Conservation (phyloP, 2,888 invertebrate species). For the Pseudococcus viburni region DNA sequence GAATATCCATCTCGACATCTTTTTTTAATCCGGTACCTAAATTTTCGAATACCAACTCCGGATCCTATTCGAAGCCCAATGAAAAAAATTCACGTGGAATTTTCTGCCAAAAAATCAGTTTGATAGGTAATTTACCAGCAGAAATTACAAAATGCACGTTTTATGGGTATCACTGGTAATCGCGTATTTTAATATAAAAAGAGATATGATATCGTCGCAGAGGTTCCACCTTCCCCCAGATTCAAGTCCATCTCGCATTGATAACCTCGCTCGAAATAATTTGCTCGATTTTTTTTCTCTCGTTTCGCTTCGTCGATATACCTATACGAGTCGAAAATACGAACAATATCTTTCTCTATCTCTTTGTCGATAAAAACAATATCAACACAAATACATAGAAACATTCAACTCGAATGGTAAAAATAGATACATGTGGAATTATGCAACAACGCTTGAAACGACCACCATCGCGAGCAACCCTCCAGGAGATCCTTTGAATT, state of each 20-base stretch:
- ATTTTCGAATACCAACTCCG: neutral
- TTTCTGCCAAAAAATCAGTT: neutral
- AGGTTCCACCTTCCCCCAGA: neutral
- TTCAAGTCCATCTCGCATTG: slow-evolving; percentile 17
- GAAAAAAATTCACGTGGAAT: neutral
- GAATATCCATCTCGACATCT: neutral
- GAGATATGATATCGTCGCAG: neutral
- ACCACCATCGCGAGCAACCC: slow-evolving; percentile 19
- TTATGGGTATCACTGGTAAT: neutral
- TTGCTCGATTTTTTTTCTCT: neutral
- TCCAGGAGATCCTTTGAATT: slow-evolving; percentile 30
- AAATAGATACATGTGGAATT: slow-evolving; percentile 11
- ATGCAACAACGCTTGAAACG: neutral
- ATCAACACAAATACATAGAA: neutral
- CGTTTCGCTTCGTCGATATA: neutral
- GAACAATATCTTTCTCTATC: slow-evolving; percentile 2
- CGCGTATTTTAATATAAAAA: neutral
- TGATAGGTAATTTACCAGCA: neutral
- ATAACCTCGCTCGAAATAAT: slow-evolving; percentile 28
- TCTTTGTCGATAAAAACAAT: neutral
- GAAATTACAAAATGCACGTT: neutral
- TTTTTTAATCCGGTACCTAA: neutral
- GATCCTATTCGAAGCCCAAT: neutral
- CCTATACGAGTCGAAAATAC: neutral
- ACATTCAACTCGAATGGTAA: neutral